Percentiles rank a stretch among this genome's conserved stretches.
Evolutionary conservation across 2,888 invertebrate species (phyloP).

Genomic region (Schizaphis graminum): DNA sequence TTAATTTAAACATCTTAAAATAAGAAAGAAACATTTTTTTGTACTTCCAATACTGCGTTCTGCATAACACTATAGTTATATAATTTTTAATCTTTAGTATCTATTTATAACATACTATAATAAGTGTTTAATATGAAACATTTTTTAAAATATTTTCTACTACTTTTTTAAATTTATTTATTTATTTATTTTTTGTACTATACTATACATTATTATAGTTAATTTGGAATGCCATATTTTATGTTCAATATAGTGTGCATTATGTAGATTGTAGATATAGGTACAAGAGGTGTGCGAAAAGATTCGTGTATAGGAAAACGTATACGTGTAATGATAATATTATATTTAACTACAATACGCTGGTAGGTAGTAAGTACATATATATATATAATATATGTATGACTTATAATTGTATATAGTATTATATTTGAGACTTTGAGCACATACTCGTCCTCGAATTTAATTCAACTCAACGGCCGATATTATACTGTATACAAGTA

Average conservation of each 20-base stretch:
- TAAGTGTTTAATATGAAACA: too few relatives aligned
- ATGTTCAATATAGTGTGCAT: background rate
- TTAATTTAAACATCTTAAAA: background rate
- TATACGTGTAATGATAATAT: background rate
- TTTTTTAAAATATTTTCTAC: too few relatives aligned
- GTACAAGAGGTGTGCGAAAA: background rate
- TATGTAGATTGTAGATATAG: background rate
- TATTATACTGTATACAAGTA: background rate
- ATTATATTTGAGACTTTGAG: background rate
- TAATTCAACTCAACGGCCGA: background rate
- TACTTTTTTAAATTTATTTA: too few relatives aligned
- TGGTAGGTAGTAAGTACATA: background rate
- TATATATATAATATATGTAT: background rate
- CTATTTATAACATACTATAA: background rate
- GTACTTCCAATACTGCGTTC: too few relatives aligned
- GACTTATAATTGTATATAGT: background rate
- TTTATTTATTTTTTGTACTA: too few relatives aligned
- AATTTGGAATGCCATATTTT: background rate
- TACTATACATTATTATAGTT: background rate
- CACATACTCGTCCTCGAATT: background rate
- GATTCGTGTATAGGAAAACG: background rate
- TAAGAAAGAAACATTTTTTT: background rate
- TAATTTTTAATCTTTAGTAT: too few relatives aligned
- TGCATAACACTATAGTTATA: too few relatives aligned
- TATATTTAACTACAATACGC: background rate